phyloP scores from a whole-genome alignment of 2,888 invertebrate species.

The Escarpia spicata region DNA sequence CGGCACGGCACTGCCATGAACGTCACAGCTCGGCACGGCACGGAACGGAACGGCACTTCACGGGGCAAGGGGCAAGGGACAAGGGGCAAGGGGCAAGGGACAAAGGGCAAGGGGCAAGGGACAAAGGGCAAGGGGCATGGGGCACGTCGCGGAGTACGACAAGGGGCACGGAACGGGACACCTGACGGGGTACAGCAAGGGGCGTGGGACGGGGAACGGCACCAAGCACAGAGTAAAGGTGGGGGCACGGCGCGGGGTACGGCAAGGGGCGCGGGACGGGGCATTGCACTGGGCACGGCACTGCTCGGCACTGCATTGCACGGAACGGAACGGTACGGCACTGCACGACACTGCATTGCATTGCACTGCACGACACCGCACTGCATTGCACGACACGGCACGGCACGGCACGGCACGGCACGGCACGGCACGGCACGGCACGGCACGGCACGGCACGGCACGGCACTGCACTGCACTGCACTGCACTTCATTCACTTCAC shows the following conservation, averaged over 20 bases:
- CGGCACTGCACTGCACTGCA: background rate
- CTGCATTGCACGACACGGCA: background rate
- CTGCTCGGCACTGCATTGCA: background rate
- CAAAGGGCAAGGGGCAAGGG: no score
- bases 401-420: background rate
- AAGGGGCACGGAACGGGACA: background rate
- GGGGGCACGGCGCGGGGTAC: background rate
- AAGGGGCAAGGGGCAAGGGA: no score
- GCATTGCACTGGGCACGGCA: background rate
- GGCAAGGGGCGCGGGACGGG: background rate
- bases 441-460: background rate
- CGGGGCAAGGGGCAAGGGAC: background rate
- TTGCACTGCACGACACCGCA: background rate
- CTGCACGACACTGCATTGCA: background rate
- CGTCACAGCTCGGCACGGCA: background rate
- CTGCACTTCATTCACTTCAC: background rate
- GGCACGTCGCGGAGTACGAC: no score
- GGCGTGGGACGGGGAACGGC: background rate
- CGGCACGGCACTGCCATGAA: background rate
- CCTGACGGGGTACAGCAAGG: background rate
- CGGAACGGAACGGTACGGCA: background rate
- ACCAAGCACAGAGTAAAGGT: background rate
- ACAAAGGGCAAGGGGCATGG: no score
- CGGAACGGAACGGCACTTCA: background rate
- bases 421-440: background rate